A percentile compares a stretch with the other conserved stretches of the same genome.
phyloP scores from a whole-genome alignment of 2,797 vertebrate species.

The Karalla daura region DNA sequence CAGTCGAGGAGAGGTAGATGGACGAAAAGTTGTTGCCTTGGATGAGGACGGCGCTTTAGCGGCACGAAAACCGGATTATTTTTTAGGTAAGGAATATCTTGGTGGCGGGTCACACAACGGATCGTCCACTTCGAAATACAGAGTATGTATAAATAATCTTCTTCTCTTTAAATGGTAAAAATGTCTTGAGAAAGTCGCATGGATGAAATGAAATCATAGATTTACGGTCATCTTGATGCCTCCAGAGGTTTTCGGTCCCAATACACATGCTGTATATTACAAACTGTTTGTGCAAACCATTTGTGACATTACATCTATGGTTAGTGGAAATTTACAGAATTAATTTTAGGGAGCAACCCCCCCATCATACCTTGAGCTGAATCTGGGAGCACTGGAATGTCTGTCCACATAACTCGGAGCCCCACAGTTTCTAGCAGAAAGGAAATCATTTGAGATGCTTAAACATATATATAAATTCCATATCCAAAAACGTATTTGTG shows the following conservation, averaged over 20 bases:
- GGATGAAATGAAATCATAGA: slow-evolving; percentile 42
- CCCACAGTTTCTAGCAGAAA: neutral
- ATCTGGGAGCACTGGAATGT: slow-evolving; percentile 27
- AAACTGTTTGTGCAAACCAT: neutral
- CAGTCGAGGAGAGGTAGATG: too few relatives aligned
- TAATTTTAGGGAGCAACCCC: slow-evolving; percentile 26
- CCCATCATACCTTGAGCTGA: slow-evolving; percentile 70
- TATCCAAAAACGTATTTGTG: too few relatives aligned
- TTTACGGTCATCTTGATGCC: neutral
- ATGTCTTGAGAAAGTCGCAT: slow-evolving; percentile 19
- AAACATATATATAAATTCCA: too few relatives aligned
- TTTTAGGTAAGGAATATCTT: too few relatives aligned
- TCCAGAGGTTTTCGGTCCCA: neutral
- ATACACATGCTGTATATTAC: neutral
- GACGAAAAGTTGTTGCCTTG: too few relatives aligned
- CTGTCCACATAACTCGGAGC: slow-evolving; percentile 31
- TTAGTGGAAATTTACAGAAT: neutral
- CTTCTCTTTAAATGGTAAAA: slow-evolving; percentile 34
- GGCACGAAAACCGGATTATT: too few relatives aligned
- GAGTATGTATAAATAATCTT: slow-evolving; percentile 20
- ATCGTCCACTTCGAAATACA: neutral
- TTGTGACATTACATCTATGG: neutral
- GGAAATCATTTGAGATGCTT: too few relatives aligned
- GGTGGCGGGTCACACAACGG: neutral
- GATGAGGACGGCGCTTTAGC: too few relatives aligned